These are phyloP conservation scores for Allolobophora icterica DNA, from an alignment of 2,888 invertebrate species.

Conservation along the genomic window DNA sequence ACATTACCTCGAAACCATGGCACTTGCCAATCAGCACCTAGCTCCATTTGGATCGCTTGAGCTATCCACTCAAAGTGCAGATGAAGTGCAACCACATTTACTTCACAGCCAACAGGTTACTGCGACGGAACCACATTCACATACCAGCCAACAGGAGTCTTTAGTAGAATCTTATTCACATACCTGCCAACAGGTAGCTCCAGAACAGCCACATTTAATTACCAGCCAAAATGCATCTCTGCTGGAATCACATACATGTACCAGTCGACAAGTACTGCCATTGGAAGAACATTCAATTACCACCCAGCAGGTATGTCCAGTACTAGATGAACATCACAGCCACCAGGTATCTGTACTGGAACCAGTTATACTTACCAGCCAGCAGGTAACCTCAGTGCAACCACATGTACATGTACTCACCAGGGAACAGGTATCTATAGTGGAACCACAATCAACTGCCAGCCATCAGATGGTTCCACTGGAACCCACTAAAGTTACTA, in stretches of 20 bases:
- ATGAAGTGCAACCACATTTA: not conserved
- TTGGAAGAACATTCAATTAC: not conserved
- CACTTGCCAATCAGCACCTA: not conserved
- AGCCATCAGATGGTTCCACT: not conserved
- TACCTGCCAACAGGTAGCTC: too few relatives aligned
- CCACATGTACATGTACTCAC: not conserved
- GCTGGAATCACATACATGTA: not conserved
- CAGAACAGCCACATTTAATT: too few relatives aligned
- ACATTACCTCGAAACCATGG: not conserved
- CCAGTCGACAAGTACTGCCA: not conserved
- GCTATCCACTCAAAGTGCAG: not conserved
- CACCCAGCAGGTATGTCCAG: not conserved
- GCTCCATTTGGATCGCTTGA: not conserved
- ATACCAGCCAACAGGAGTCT: not conserved
- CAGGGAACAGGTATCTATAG: not conserved
- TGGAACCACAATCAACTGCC: constrained; percentile 2
- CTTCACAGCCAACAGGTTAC: not conserved
- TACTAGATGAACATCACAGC: not conserved
- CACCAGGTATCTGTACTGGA: not conserved
- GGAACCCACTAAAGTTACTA: not conserved
- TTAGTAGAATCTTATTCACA: not conserved
- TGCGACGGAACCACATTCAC: not conserved
- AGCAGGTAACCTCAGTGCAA: not conserved
- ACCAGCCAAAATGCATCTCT: too few relatives aligned
- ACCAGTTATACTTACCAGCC: not conserved